Conservation (phyloP, 2,797 vertebrate species). For the Moxostoma hubbsi region DNA sequence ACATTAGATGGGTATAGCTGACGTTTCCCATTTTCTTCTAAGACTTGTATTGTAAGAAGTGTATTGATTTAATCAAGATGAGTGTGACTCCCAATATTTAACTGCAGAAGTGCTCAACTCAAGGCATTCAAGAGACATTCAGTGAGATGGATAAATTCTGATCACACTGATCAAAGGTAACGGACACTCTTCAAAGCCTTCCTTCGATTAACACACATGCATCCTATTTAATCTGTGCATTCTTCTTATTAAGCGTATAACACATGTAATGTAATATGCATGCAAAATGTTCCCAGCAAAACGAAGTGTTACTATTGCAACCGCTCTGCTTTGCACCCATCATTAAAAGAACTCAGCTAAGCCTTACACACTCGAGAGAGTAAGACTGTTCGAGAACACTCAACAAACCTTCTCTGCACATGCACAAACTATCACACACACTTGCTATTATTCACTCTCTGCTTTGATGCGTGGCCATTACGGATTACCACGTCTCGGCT, state of each 20-base stretch:
- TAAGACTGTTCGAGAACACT: conserved; percentile 24
- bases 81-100: no score
- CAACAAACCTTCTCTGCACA: conserved; percentile 1
- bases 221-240: conserved; percentile 43
- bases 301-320: conserved; percentile 69
- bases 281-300: conserved; percentile 51
- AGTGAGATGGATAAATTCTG: no score
- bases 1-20: no score
- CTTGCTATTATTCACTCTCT: neutral
- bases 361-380: conserved; percentile 29
- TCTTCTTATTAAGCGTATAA: neutral
- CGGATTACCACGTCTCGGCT: neutral
- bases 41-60: no score
- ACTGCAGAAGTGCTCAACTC: no score
- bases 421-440: conserved; percentile 11
- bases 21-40: no score
- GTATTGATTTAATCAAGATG: no score
- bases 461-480: conserved; percentile 32
- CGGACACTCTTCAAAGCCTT: neutral
- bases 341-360: conserved; percentile 47
- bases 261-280: conserved; percentile 48
- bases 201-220: neutral
- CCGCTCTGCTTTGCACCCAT: conserved; percentile 32
- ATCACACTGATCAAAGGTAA: neutral
- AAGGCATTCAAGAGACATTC: no score